phyloP scores from a whole-genome alignment of 2,797 vertebrate genomes.

The Manis javanica region DNA sequence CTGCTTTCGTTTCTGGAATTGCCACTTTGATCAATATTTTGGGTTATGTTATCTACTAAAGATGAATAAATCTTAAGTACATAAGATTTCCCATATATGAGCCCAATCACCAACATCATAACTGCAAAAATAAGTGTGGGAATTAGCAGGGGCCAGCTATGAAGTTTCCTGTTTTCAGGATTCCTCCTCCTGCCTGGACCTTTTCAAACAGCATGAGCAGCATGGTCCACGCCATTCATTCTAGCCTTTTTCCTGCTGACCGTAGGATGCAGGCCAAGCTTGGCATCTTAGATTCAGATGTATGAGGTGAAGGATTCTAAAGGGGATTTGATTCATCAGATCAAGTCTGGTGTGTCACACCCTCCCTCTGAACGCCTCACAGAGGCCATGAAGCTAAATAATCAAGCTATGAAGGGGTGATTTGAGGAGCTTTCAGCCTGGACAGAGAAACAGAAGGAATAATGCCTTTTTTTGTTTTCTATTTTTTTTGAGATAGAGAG shows the following conservation, averaged over 20 bases:
- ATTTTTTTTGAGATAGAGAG: conserved; percentile 88
- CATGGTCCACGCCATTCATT: too few species aligned
- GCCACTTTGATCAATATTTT: too few species aligned
- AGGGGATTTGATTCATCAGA: background rate
- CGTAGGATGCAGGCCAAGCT: background rate
- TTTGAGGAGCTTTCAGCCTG: conserved; percentile 93
- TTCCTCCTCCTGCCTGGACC: too few species aligned
- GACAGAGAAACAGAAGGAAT: conserved; percentile 94
- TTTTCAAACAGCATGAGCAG: too few species aligned
- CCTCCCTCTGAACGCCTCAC: conserved; percentile 64
- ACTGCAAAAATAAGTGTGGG: too few species aligned
- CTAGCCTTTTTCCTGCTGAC: background rate
- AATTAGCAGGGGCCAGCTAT: too few species aligned
- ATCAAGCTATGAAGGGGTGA: conserved; percentile 95
- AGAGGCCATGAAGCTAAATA: conserved; percentile 95
- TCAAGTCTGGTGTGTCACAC: conserved; percentile 37
- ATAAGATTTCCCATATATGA: too few species aligned
- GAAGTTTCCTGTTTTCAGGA: too few species aligned
- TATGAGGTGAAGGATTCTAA: background rate
- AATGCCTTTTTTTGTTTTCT: conserved; percentile 91
- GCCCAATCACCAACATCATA: too few species aligned
- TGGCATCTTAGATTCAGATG: background rate
- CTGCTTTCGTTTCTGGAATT: too few species aligned
- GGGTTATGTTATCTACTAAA: too few species aligned
- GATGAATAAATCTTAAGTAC: too few species aligned